phyloP scores from a whole-genome alignment of 2,113 vertebrate genomes.

The Sander lucioperca region DNA sequence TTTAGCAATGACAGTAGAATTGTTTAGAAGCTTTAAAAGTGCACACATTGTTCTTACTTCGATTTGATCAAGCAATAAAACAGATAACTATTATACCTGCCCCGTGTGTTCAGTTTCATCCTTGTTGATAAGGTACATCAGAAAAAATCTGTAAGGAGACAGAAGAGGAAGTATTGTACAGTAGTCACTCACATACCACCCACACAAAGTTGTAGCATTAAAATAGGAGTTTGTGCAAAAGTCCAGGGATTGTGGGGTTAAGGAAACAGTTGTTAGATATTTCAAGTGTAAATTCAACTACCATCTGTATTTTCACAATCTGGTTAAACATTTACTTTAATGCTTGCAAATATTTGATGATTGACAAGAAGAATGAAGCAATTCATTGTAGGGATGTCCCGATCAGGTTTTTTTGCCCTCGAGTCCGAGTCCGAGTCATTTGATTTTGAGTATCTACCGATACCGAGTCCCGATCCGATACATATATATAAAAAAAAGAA shows the following conservation, averaged over 20 bases:
- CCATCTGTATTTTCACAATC: conserved; percentile 5
- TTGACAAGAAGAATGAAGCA: neutral
- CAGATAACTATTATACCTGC: conserved; percentile 74
- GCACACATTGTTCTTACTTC: conserved; percentile 8
- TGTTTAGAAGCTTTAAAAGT: conserved; percentile 12
- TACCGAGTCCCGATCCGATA: too few species aligned
- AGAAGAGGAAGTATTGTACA: conserved; percentile 25
- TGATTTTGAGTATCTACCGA: too few species aligned
- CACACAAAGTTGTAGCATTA: neutral
- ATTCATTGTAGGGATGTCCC: too few species aligned
- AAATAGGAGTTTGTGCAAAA: conserved; percentile 6
- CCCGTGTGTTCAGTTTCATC: conserved; percentile 86
- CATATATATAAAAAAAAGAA: too few species aligned
- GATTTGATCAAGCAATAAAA: conserved; percentile 29
- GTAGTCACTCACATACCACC: neutral
- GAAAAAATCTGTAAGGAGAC: conserved; percentile 79
- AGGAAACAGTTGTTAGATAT: neutral
- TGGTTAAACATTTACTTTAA: neutral
- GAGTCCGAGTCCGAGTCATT: too few species aligned
- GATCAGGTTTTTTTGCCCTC: too few species aligned
- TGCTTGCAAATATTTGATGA: neutral
- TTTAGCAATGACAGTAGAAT: conserved; percentile 11
- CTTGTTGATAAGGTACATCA: conserved; percentile 87
- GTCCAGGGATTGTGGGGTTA: neutral
- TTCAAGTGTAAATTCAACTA: neutral